Evolutionary conservation across 2,113 vertebrate genomes (phyloP), one percentile per base, ranked within the genome.

Genomic region (Osmerus mordax): DNA sequence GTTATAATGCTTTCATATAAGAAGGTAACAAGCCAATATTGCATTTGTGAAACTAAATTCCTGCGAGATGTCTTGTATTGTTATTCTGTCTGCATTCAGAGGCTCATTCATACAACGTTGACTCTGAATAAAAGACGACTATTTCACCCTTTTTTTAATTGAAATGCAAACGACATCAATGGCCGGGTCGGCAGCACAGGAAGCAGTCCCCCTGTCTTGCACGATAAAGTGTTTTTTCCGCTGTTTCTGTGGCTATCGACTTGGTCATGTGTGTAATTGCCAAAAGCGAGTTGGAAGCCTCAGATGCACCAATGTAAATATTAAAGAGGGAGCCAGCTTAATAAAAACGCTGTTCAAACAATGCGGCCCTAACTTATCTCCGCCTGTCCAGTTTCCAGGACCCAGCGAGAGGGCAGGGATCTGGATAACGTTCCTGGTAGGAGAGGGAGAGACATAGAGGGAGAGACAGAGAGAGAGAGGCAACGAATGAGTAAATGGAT

Each of bases 301-400:
- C 87, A 80, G 88, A 91, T 89, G 89, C 88, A 83, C 88, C 90
- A 89, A 89, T 91, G 91, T 91, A 91, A 92, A 92, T 92, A 91
- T 91, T 91, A 90, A 91, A 90, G 85, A 85, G 90, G 84, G 69
- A 79, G 80, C 71, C 76, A 51, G 89, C 87, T 89, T 91, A 91
- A 92, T 91, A 91, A 92, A 62, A 92, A 90, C 77, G 87, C 87
- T 90, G 88, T 90, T 91, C 87, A 91, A 91, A 92, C 91, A 93
- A 90, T 90, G 89, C 82, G 69, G 80, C 77, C 83, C 83, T 66
- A 70, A 89, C 84, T 91, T 91, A 88, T 87, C 82, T 83, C 71
- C 18, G 67, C 79, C 83, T 85, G 85, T 87, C 88, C 77, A 4
- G 86, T 86, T 84, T 70, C 78, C 69, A 51, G 62, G 53, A 74